Evolutionary conservation across 1,140 invertebrate genomes (phyloP).

Genomic region (Propsilocerus akamusi): DNA sequence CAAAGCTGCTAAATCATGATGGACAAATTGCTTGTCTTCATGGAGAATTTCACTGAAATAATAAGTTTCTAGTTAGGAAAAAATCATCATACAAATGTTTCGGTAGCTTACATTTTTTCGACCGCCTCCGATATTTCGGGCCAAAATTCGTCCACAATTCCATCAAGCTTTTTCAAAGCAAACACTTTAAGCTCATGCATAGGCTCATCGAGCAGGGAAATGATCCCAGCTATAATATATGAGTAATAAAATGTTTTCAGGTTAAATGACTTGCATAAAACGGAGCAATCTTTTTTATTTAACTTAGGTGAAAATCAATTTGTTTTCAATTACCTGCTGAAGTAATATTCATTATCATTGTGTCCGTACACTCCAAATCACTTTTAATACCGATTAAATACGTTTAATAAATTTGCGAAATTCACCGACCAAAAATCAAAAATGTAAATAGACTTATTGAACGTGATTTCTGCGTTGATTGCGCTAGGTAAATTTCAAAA

Average conservation of each 20-base stretch:
- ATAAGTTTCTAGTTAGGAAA: not conserved
- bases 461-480: no score
- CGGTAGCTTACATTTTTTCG: constrained; percentile 69
- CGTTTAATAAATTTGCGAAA: no score
- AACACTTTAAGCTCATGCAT: constrained; percentile 85
- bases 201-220: constrained; percentile 87
- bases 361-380: no score
- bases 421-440: no score
- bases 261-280: constrained; percentile 3
- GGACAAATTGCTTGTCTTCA: constrained; percentile 74
- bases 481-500: no score
- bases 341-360: constrained; percentile 29
- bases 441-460: no score
- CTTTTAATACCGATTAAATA: no score
- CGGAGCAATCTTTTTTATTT: not conserved
- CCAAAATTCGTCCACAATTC: constrained; percentile 96
- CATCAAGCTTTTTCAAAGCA: constrained; percentile 75
- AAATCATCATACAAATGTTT: constrained; percentile 8
- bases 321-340: constrained; percentile 28
- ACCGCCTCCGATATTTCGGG: constrained; percentile 96
- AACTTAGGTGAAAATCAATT: not conserved
- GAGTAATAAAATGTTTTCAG: not conserved
- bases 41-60: constrained; percentile 70
- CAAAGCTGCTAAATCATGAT: constrained; percentile 83
- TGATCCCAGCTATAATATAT: constrained; percentile 54